Evolutionary conservation across 2,797 vertebrate genomes (phyloP), one percentile per base, ranked within the genome.

Genomic region (Tragopan temminckii): DNA sequence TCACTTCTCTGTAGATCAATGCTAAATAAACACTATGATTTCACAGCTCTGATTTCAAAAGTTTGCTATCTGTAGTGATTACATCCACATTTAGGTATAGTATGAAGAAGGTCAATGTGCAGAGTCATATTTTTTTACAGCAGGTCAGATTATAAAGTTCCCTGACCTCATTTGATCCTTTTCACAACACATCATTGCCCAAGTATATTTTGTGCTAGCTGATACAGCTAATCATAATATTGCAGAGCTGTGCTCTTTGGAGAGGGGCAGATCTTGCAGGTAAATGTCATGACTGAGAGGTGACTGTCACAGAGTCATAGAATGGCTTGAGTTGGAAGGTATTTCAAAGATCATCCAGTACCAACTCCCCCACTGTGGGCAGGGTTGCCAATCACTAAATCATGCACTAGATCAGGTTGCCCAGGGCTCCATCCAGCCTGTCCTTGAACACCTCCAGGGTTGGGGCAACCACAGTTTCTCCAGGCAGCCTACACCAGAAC

Each of bases 21-120:
- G 11, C 13, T 67, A 63, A 86, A 21, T 11, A 43, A 29, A 52
- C 40, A 27, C 42, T 72, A 5, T 36, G 20, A 72, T 19, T 25
- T 43, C 31, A n/a, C 48, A 67, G 1, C 31, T 36, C 16, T 59
- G 50, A 43, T 72, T 71, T 31, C 80, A 64, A 23, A 71, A 63
- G 14, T 42, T 33, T 74, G 43, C 23, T 78, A 4, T 57, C 40
- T 21, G 48, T 64, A 52, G 58, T 52, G 64, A 55, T 55, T 62
- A 6, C 2, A 5, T 13, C 29, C 2, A 4, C 2, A 3, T 29
- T 63, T 13, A 46, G 27, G 11, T 8, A 9, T 8, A 16, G 50
- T 16, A 5, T 38, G 2, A 48, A 24, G 27, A 29, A 75, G 48
- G 31, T 16, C 50, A 63, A 29, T 58, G 55, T 58, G 11, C n/a